Percentiles rank a stretch among this genome's conserved stretches.
These are phyloP conservation scores for Leucophenga maculata DNA, from an alignment of 2,888 invertebrate genomes.

Conservation along the genomic window DNA sequence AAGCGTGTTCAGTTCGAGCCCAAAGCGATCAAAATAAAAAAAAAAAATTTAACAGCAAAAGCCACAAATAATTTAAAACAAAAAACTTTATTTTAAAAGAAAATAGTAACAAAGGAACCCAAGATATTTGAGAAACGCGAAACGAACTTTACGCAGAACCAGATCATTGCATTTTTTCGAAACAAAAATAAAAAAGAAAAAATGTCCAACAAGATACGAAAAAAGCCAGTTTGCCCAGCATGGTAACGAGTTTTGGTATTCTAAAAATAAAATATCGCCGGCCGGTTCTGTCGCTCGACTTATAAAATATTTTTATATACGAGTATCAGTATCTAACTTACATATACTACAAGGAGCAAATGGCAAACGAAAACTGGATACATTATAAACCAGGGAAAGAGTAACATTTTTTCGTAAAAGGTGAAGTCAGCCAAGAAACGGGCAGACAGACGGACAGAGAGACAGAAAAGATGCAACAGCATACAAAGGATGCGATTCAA, in stretches of 20 bases:
- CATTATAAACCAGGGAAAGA: not conserved
- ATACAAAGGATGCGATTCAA: conserved; percentile 9
- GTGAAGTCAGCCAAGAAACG: not conserved
- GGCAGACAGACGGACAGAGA: not conserved
- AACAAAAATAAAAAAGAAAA: not conserved
- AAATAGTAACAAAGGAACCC: not conserved
- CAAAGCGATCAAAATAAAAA: not conserved
- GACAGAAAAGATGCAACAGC: not conserved
- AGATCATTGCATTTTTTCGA: conserved; percentile 56
- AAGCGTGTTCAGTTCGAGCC: not conserved
- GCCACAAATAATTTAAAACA: not conserved
- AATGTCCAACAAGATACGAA: too few relatives aligned
- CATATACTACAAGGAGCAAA: not conserved
- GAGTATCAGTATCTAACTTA: too few relatives aligned
- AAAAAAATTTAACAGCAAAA: not conserved
- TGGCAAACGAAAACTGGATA: not conserved
- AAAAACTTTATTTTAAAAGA: not conserved
- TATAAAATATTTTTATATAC: conserved; percentile 26
- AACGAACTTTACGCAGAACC: conserved; percentile 38
- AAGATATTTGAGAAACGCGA: not conserved
- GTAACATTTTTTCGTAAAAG: conserved; percentile 5
- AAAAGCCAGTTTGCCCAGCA: conserved; percentile 62
- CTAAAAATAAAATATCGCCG: conserved; percentile 65
- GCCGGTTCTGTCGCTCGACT: conserved; percentile 58
- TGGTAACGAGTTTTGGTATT: conserved; percentile 69